These are phyloP conservation scores for Pogonomyrmex californicus DNA, from an alignment of 1,140 invertebrate species.

Conservation along the genomic window DNA sequence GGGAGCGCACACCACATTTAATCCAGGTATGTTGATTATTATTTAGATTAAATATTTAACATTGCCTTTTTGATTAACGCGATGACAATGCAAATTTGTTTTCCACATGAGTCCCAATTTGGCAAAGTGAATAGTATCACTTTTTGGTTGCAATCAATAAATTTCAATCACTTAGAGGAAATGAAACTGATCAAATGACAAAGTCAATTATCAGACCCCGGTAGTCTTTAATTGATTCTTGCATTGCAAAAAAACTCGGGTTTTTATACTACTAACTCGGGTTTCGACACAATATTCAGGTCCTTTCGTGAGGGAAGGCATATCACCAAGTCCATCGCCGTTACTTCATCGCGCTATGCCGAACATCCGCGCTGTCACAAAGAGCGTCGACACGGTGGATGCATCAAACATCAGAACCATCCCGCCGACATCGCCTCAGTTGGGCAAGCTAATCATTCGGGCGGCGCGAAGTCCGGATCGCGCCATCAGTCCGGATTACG, in stretches of 20 bases:
- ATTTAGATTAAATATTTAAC: background rate
- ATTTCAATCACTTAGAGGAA: background rate
- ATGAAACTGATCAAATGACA: background rate
- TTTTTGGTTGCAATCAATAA: background rate
- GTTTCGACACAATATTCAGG: slow-evolving; percentile 75
- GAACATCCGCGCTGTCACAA: slow-evolving; percentile 83
- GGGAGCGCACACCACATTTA: slow-evolving; percentile 94
- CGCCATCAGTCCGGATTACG: slow-evolving; percentile 88
- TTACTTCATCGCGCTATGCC: slow-evolving; percentile 83
- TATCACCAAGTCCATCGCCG: slow-evolving; percentile 85
- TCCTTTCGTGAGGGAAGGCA: slow-evolving; percentile 84
- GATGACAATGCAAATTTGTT: background rate
- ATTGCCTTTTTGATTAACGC: background rate
- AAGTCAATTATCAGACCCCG: background rate
- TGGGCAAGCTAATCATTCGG: slow-evolving; percentile 90
- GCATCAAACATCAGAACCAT: slow-evolving; percentile 76
- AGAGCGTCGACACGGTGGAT: slow-evolving; percentile 83
- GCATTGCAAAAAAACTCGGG: background rate
- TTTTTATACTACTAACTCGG: too few relatives aligned
- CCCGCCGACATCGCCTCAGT: slow-evolving; percentile 74
- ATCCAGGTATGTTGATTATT: slow-evolving; percentile 88
- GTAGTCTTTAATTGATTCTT: background rate
- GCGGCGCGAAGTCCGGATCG: slow-evolving; percentile 87
- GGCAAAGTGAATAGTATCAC: background rate
- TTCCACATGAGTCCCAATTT: too few relatives aligned